Evolutionary conservation across 2,888 invertebrate species (phyloP).

Genomic region (Melinaea menophilus): DNA sequence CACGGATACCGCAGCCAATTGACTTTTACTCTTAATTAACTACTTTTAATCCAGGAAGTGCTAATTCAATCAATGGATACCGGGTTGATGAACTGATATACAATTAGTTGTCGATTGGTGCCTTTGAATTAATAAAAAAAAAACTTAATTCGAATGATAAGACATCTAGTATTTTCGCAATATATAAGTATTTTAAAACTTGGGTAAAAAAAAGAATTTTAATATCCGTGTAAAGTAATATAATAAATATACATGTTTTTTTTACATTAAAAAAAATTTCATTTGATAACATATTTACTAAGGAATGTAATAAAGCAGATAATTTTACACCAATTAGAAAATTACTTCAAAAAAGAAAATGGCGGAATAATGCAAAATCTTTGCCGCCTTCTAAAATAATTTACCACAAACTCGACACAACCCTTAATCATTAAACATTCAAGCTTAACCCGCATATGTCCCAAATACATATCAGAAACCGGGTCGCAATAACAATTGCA

Average conservation of each 20-base stretch:
- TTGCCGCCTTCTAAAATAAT: no score
- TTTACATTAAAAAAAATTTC: no score
- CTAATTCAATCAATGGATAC: slow-evolving; percentile 47
- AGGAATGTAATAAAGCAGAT: no score
- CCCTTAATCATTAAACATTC: not conserved
- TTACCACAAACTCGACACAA: not conserved
- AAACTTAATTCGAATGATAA: no score
- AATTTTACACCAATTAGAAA: no score
- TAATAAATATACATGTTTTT: no score
- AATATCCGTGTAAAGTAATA: no score
- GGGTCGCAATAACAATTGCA: slow-evolving; percentile 37
- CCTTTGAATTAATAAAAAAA: not conserved
- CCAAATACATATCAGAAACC: slow-evolving; percentile 30
- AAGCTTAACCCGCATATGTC: slow-evolving; percentile 16
- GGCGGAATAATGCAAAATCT: not conserved
- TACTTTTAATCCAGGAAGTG: slow-evolving; percentile 56
- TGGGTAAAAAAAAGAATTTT: no score
- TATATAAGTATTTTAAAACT: no score
- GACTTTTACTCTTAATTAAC: slow-evolving; percentile 62
- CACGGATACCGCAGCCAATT: slow-evolving; percentile 46
- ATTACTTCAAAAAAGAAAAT: not conserved
- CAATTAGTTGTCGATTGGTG: not conserved
- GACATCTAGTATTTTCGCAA: no score
- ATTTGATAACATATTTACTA: no score
- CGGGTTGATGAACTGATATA: slow-evolving; percentile 8